Evolutionary conservation across 2,113 vertebrate species (phyloP).

Genomic region (Triplophysa tibetana): DNA sequence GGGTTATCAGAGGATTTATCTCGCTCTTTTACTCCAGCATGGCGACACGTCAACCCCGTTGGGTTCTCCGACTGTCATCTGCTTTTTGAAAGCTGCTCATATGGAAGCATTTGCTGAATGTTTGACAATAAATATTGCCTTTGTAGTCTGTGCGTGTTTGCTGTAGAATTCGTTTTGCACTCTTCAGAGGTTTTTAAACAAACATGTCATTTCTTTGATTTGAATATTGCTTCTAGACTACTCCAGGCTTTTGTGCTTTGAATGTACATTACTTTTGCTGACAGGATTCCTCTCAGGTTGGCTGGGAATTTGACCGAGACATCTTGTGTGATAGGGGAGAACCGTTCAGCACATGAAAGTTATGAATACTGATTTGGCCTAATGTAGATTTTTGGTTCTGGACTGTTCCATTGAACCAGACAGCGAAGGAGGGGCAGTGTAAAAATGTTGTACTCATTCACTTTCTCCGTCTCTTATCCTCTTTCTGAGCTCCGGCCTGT

Average conservation of each 20-base stretch:
- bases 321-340: not conserved
- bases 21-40: slow-evolving; percentile 8
- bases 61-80: not conserved
- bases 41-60: not conserved
- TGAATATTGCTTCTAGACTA: not conserved
- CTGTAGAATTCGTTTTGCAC: slow-evolving; percentile 11
- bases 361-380: too few relatives aligned
- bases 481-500: not conserved
- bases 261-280: not conserved
- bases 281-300: not conserved
- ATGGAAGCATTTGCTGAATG: slow-evolving; percentile 24
- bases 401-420: not conserved
- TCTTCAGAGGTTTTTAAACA: not conserved
- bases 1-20: slow-evolving; percentile 36
- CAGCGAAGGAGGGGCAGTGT: not conserved
- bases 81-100: slow-evolving; percentile 1
- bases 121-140: slow-evolving; percentile 13
- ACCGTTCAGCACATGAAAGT: not conserved
- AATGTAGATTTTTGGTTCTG: too few relatives aligned
- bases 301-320: not conserved
- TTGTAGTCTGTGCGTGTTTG: not conserved
- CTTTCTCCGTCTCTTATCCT: not conserved
- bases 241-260: not conserved
- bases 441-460: not conserved
- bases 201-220: not conserved